Evolutionary conservation across 2,888 invertebrate genomes (phyloP), one percentile per base, ranked within the genome.

Genomic region (Lordiphosa andalusiaca): DNA sequence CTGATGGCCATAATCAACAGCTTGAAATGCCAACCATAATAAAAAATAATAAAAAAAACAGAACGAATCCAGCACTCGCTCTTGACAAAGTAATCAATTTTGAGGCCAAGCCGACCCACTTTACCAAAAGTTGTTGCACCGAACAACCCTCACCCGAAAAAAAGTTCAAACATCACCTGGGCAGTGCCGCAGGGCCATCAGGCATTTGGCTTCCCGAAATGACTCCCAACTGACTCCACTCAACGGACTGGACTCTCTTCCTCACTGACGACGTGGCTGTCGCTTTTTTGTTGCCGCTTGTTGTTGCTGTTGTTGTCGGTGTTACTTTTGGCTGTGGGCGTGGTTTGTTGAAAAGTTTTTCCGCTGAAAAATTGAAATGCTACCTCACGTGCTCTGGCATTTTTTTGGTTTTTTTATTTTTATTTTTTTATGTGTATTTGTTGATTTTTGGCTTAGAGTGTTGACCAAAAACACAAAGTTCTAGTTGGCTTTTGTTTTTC

Each of bases 381-480:
- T 73, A 64, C 80, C 83, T 82, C 80, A 80, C 83, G 83, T 80
- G 69, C 80, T 69, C 48, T 37, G 52, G 67, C 72, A 73, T 74
- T 77, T 77, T 77, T 81, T 9, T 30, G 1, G 1, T 16, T 16
- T 16, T 16, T 16, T 16, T 16, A 16, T 16, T 1, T 81, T 75
- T 73, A 73, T 78, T 77, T 30, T 30, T 30, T 9, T 30, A 30
- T 30, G 9, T 44, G 44, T 25, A 44, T 33, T 44, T 80, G 80
- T 83, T 80, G 83, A 80, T 80, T 80, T 80, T 82, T 83, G 83
- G 80, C 83, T 80, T 80, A 80, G 80, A 82, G 80, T 80, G 83
- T 80, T 80, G 83, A 80, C 80, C 83, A 76, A 80, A 78, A 78
- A 83, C 67, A 71, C 69, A 77, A 76, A 80, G 77, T 81, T 74